Conservation (phyloP, 1,140 invertebrate genomes). For the Hylyphantes graminicola region DNA sequence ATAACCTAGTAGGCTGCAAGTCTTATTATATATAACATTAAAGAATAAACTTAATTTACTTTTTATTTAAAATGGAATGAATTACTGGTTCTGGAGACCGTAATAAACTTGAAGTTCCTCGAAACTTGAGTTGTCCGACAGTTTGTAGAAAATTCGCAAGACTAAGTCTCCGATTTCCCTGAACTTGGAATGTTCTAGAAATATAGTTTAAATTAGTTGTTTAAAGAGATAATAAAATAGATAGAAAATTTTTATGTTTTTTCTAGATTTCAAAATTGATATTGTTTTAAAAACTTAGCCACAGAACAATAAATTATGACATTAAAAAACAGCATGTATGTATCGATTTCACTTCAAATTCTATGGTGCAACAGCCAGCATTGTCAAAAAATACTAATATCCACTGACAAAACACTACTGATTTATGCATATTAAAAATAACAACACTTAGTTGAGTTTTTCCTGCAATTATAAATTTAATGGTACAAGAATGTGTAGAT, state of each 20-base stretch:
- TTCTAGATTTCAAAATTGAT: too few relatives aligned
- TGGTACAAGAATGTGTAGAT: too few relatives aligned
- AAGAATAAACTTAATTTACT: not conserved
- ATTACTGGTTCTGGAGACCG: conserved; percentile 63
- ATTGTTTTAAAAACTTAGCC: too few relatives aligned
- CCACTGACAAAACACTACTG: too few relatives aligned
- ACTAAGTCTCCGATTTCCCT: conserved; percentile 62
- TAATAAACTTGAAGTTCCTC: conserved; percentile 72
- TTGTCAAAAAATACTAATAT: too few relatives aligned
- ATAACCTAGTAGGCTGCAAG: not conserved
- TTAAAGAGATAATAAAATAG: too few relatives aligned
- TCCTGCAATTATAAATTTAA: too few relatives aligned
- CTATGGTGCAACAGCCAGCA: not conserved
- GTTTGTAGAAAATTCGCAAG: conserved; percentile 70
- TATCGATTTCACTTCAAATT: not conserved
- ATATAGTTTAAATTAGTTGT: not conserved
- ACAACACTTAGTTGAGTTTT: too few relatives aligned
- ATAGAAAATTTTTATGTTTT: too few relatives aligned
- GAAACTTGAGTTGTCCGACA: conserved; percentile 72
- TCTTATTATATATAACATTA: not conserved
- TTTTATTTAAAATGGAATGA: conserved; percentile 25
- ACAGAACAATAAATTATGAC: too few relatives aligned
- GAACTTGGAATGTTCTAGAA: conserved; percentile 39
- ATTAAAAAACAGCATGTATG: too few relatives aligned
- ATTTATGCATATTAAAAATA: too few relatives aligned